Conservation (phyloP, 1,140 invertebrate genomes). For the Cotesia vestalis region DNA sequence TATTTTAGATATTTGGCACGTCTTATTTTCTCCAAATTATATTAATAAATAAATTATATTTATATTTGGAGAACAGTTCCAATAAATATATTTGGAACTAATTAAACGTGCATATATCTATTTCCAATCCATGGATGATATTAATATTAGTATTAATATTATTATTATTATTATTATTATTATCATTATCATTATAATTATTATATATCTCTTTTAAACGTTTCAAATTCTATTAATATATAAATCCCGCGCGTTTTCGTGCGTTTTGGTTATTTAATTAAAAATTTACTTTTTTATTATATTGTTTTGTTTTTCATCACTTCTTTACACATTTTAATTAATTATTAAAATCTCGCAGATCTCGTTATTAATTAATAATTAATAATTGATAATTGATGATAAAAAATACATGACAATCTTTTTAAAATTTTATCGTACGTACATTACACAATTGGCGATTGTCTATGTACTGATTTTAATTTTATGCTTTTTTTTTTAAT, state of each 20-base stretch:
- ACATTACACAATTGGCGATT: background rate
- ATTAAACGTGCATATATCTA: background rate
- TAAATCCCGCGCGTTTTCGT: constrained; percentile 4
- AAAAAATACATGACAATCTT: background rate
- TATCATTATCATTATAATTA: background rate
- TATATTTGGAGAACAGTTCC: no score
- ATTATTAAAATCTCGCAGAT: background rate
- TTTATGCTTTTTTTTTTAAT: background rate
- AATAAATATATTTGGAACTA: background rate
- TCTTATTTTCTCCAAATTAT: no score
- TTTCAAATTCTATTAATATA: constrained; percentile 1
- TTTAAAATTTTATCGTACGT: constrained; percentile 4
- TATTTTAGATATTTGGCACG: constrained; percentile 13
- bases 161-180: background rate
- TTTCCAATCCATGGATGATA: background rate
- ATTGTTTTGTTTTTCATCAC: background rate
- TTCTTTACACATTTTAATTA: background rate
- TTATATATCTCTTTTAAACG: constrained; percentile 3
- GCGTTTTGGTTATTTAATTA: constrained; percentile 18
- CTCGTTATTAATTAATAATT: background rate
- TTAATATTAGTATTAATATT: background rate
- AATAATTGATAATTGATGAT: background rate
- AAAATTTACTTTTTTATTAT: background rate
- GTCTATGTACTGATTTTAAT: background rate
- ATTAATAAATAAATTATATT: no score